Conservation (phyloP, 2,113 vertebrate species). For the Pteruthius melanotis region DNA sequence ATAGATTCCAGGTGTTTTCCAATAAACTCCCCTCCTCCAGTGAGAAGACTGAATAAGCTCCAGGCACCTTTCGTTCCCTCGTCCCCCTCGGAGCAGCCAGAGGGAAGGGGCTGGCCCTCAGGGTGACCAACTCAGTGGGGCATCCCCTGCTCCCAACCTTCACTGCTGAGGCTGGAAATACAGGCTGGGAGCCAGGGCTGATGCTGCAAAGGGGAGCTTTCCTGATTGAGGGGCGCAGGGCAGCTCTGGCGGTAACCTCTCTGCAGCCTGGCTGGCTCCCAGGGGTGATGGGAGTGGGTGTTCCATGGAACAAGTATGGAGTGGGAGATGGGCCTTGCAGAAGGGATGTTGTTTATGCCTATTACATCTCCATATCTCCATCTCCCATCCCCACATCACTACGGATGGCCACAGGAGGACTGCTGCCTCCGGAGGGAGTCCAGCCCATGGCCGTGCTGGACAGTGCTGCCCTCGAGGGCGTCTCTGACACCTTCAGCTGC, state of each 20-base stretch:
- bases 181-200: neutral
- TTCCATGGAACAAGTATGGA: neutral
- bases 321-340: neutral
- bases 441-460: neutral
- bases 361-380: neutral
- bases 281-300: neutral
- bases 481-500: neutral
- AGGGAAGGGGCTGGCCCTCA: neutral
- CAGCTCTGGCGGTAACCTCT: neutral
- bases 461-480: accelerated
- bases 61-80: neutral
- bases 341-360: accelerated
- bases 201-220: neutral
- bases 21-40: conserved; percentile 60
- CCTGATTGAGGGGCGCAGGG: accelerated
- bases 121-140: accelerated
- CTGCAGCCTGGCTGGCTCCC: neutral
- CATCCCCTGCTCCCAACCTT: neutral
- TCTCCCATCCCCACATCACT: accelerated
- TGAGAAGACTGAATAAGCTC: neutral
- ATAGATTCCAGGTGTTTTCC: conserved; percentile 76
- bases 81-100: accelerated
- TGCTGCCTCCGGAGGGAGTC: neutral
- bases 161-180: neutral
- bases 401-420: accelerated